Evolutionary conservation across 2,797 vertebrate species (phyloP).

Genomic region (Parotocinclus haroldoi): DNA sequence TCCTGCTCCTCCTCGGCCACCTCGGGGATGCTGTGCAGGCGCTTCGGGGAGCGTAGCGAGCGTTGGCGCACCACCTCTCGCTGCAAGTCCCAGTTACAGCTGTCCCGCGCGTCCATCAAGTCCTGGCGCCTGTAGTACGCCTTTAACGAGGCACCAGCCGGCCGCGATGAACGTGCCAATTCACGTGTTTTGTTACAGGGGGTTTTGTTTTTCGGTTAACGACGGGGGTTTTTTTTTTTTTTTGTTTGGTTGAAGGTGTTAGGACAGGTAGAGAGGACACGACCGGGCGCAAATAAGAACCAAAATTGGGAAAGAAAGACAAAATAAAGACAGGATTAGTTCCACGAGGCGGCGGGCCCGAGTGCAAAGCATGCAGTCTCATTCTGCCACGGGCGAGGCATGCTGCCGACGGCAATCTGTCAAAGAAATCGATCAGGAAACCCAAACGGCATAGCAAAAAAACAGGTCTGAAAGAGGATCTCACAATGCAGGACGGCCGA

Average conservation of each 20-base stretch:
- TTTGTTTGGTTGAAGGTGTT: conserved; percentile 65
- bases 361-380: conserved; percentile 84
- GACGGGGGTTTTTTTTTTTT: conserved; percentile 30
- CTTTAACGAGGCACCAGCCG: conserved; percentile 60
- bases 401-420: conserved; percentile 85
- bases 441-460: conserved; percentile 49
- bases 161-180: too few species aligned
- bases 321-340: conserved; percentile 98
- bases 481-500: neutral
- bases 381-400: conserved; percentile 79
- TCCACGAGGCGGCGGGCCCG: conserved; percentile 76
- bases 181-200: too few species aligned
- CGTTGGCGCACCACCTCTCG: conserved; percentile 82
- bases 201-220: neutral
- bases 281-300: conserved; percentile 78
- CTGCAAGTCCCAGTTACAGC: conserved; percentile 84
- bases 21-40: conserved; percentile 96
- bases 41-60: conserved; percentile 80
- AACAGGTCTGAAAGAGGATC: conserved; percentile 37
- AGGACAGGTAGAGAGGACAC: conserved; percentile 74
- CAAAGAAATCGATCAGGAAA: conserved; percentile 51
- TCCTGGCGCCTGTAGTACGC: conserved; percentile 82
- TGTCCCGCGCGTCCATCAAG: conserved; percentile 74
- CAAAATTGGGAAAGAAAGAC: conserved; percentile 73
- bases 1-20: conserved; percentile 91